phyloP scores from a whole-genome alignment of 2,797 vertebrate species.

The Ceyx erithaca region DNA sequence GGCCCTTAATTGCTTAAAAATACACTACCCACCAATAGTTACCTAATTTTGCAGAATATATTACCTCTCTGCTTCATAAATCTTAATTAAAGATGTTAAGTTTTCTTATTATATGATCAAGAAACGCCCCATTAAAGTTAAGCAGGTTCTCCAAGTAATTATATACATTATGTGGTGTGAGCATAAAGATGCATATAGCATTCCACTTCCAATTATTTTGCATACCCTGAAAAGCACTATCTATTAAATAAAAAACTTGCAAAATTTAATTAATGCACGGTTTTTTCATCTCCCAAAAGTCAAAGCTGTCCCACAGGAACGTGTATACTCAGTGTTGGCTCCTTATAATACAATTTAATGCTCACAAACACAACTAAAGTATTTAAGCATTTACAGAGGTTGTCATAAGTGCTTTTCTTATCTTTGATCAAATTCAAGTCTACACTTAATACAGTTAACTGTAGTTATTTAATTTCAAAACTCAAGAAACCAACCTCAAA shows the following conservation, averaged over 20 bases:
- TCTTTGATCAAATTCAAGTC: slow-evolving; percentile 86
- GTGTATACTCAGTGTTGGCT: slow-evolving; percentile 75
- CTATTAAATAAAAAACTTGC: slow-evolving; percentile 83
- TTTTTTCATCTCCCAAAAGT: slow-evolving; percentile 83
- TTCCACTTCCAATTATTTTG: slow-evolving; percentile 76
- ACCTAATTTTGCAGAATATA: slow-evolving; percentile 87
- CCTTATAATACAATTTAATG: slow-evolving; percentile 94
- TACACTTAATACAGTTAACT: slow-evolving; percentile 93
- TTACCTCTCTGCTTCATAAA: slow-evolving; percentile 87
- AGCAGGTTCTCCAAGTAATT: slow-evolving; percentile 89
- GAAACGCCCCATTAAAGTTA: slow-evolving; percentile 90
- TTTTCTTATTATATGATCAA: slow-evolving; percentile 83
- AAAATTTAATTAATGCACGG: slow-evolving; percentile 80
- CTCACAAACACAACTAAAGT: slow-evolving; percentile 86
- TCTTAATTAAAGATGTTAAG: slow-evolving; percentile 87
- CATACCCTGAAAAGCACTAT: slow-evolving; percentile 78
- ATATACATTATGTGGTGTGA: slow-evolving; percentile 71
- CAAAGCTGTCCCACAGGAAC: slow-evolving; percentile 85
- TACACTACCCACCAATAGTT: slow-evolving; percentile 78
- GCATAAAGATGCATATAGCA: slow-evolving; percentile 56
- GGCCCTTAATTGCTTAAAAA: slow-evolving; percentile 75
- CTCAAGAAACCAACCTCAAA: slow-evolving; percentile 87
- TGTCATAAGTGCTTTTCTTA: slow-evolving; percentile 88
- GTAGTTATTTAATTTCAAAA: slow-evolving; percentile 95
- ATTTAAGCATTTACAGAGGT: slow-evolving; percentile 95